These are phyloP conservation scores for Cossypha niveicapilla DNA, from an alignment of 2,797 vertebrate species.

Conservation along the genomic window DNA sequence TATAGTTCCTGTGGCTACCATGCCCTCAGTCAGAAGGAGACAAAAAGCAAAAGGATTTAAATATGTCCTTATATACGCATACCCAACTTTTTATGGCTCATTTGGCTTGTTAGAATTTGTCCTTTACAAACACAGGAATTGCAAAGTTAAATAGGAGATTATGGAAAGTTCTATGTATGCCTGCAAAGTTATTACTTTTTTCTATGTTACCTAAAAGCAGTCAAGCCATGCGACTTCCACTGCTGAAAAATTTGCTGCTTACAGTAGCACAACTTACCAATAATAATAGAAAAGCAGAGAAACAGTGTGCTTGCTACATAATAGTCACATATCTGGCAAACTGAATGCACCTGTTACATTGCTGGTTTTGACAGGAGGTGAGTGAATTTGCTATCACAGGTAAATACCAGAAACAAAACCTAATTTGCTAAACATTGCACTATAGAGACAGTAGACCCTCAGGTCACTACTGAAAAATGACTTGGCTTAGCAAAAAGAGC, in stretches of 20 bases:
- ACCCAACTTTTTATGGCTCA: background rate
- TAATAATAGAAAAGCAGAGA: slow-evolving; percentile 38
- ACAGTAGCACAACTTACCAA: background rate
- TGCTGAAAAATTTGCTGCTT: slow-evolving; percentile 1
- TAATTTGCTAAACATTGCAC: slow-evolving; percentile 38
- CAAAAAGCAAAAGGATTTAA: background rate
- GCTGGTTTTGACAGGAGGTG: slow-evolving; percentile 34
- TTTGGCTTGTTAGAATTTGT: background rate
- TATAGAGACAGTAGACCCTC: background rate
- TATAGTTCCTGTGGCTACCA: background rate
- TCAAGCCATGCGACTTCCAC: background rate
- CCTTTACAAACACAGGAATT: background rate
- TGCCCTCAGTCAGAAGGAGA: background rate
- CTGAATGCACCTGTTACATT: slow-evolving; percentile 20
- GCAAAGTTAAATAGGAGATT: background rate
- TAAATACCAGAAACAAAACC: slow-evolving; percentile 33
- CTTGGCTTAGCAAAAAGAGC: background rate
- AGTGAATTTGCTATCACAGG: slow-evolving; percentile 24
- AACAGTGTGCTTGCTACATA: background rate
- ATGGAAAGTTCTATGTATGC: background rate
- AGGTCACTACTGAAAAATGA: slow-evolving; percentile 18
- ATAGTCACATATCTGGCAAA: slow-evolving; percentile 28
- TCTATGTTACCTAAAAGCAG: background rate
- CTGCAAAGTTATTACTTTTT: background rate
- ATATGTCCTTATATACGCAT: background rate